Evolutionary conservation across 2,797 vertebrate species (phyloP).

Genomic region (Acomys russatus): DNA sequence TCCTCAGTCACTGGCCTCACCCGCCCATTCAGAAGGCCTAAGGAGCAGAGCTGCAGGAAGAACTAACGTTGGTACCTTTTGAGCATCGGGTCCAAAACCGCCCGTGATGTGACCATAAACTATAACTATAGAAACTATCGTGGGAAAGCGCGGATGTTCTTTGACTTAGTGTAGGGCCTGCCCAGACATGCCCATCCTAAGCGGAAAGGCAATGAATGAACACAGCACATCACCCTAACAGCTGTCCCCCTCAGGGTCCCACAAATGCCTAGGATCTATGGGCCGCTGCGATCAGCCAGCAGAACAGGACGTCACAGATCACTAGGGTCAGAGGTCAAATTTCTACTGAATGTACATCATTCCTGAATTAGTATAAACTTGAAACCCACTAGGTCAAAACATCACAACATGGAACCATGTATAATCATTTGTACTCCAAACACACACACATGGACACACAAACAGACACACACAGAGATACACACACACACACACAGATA

Average conservation of each 20-base stretch:
- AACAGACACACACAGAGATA: neutral
- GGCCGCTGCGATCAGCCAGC: neutral
- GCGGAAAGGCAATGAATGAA: neutral
- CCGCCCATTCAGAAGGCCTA: neutral
- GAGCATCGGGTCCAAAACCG: neutral
- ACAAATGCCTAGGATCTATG: no score
- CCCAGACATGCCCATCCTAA: neutral
- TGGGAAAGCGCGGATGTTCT: neutral
- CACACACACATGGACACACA: neutral
- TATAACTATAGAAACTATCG: neutral
- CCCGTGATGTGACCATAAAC: neutral
- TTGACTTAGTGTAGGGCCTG: neutral
- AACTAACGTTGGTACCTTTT: neutral
- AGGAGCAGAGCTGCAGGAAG: neutral
- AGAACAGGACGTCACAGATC: neutral
- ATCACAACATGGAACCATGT: neutral
- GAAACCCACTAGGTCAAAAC: neutral
- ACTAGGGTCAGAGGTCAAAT: neutral
- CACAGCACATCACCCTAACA: no score
- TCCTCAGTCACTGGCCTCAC: neutral
- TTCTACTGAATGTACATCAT: neutral
- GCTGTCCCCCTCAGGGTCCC: neutral
- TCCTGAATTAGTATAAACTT: neutral
- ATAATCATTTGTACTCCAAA: neutral
- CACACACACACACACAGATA: neutral